Conservation (phyloP, 2,113 vertebrate genomes). For the Scolopax mira region DNA sequence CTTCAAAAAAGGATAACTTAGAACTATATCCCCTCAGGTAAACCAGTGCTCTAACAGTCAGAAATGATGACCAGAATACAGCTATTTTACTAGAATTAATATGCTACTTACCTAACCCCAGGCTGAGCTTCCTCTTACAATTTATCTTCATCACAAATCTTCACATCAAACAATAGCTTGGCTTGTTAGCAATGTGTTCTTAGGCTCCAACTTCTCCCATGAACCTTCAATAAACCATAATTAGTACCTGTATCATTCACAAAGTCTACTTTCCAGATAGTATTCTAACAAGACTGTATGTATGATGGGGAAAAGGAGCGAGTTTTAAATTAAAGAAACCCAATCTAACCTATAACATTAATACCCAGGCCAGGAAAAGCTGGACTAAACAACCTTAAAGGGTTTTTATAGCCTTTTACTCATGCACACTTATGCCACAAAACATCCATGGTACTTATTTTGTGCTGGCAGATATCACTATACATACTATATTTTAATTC, state of each 20-base stretch:
- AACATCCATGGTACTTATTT: background rate
- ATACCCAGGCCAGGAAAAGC: background rate
- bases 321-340: background rate
- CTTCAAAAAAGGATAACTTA: background rate
- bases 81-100: background rate
- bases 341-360: background rate
- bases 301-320: rapidly evolving
- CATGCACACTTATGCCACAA: background rate
- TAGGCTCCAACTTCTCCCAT: background rate
- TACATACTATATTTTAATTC: background rate
- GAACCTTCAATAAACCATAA: background rate
- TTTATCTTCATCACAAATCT: background rate
- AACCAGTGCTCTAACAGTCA: background rate
- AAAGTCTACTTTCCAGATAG: background rate
- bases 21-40: background rate
- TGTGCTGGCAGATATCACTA: background rate
- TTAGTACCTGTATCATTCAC: background rate
- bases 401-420: background rate
- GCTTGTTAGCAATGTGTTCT: background rate
- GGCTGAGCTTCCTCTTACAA: background rate
- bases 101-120: background rate
- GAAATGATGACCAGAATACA: background rate
- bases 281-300: background rate
- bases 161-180: background rate
- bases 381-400: background rate